Evolutionary conservation across 2,113 vertebrate genomes (phyloP), one percentile per base, ranked within the genome.

Genomic region (Vidua chalybeata): DNA sequence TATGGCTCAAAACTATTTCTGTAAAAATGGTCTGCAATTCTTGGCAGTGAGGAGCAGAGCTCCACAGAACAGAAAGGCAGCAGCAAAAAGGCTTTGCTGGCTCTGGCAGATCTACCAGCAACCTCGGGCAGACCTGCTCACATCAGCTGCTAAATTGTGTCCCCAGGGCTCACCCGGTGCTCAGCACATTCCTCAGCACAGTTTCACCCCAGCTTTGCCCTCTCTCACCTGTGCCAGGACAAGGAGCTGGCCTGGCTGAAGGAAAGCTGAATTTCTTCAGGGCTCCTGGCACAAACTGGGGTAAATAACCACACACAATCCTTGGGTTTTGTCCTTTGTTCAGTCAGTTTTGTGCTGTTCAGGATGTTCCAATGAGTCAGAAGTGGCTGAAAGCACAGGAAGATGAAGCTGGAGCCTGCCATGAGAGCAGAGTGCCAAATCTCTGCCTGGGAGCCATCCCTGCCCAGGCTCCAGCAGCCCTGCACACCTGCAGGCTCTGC

Each of bases 111-210:
- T 76, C 83, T 54, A 52, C 66, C 87, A 63, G 43, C 64, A 33
- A 11, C 31, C 73, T 26, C 27, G 90, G 87, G 52, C 58, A 90
- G 41, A 51, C 13, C 92, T 30, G 64, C 85, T 71, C 83, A 37
- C 59, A 63, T 21, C 76, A 74, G 73, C 54, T 89, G 87, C 88
- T 96, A 5, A 89, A 52, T 4, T 33, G 85, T 51, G 76, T 45
- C 7, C 72, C 81, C 58, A 30, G 58, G 37, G 66, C 6, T 3
- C 6, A 1, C 43, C 6, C 16, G 1, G n/a, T 0, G 56, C 72
- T 3, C n/a, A 63, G 46, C 41, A 28, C 49, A 1, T 1, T 58
- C n/a, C 49, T 0, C 7, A 0, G 8, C 4, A 9, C 56, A 4
- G 41, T 0, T 5, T 22, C 66, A 23, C 6, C 28, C 55, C 75